Evolutionary conservation across 2,113 vertebrate species (phyloP), one percentile per base, ranked within the genome.

Genomic region (Atlantisia rogersi): DNA sequence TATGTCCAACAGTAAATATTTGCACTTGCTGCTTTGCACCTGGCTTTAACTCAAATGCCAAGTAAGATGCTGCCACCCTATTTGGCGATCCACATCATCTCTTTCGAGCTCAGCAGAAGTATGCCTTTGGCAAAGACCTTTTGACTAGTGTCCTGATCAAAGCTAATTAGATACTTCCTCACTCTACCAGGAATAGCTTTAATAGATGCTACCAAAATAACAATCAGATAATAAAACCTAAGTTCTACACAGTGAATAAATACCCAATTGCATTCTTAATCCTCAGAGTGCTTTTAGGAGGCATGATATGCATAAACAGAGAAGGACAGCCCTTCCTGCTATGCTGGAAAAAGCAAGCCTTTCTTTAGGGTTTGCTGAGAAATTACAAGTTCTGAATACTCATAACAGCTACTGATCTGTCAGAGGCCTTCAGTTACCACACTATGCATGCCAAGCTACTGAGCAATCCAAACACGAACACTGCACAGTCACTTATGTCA

Each of bases 401-500:
- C 62, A 7, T 8, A 77, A 32, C 77, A 84, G 21, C n/a, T 32
- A 31, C 42, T 19, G 79, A 39, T 56, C 48, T 71, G 60, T 10
- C 60, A 55, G 32, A 86, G 65, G 64, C 76, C 88, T 68, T 40
- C 48, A 83, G 71, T 16, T 76, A 70, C 64, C 82, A 88, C 14
- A 4, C 76, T 42, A 0, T 12, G 6, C 20, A 71, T 15, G 2
- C 59, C 24, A 42, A 26, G 29, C 82, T 86, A 84, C 75, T 15
- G 64, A 93, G 77, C 24, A 40, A 89, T 32, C 53, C 80, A 58
- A 84, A 84, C 77, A 83, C 1, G 13, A 80, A 29, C 68, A 32
- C 71, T 56, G 80, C 90, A 53, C 79, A 59, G 56, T 11, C 91
- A 68, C 52, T 94, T 31, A 15, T 81, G 92, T 56, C 95, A 95